Percentiles rank a stretch among this genome's conserved stretches.
phyloP scores from a whole-genome alignment of 1,140 invertebrate species.

The Heliconius himera region DNA sequence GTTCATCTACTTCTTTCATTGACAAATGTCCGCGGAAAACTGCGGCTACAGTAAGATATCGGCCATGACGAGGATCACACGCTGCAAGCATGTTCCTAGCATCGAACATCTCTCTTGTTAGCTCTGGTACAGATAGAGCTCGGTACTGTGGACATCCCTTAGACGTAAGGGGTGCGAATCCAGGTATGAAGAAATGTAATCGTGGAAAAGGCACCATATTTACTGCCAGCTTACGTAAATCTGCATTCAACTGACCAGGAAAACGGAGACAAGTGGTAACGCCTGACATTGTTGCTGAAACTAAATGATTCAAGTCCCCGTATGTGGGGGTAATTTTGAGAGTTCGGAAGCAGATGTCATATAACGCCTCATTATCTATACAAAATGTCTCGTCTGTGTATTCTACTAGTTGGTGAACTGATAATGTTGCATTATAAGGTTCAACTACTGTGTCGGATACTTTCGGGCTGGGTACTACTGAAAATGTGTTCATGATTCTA shows the following conservation, averaged over 20 bases:
- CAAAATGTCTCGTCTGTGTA: slow-evolving; percentile 7
- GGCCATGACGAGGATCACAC: not conserved
- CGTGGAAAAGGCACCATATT: slow-evolving; percentile 5
- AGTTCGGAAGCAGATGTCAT: not conserved
- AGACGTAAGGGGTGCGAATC: slow-evolving; percentile 7
- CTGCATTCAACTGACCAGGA: not conserved
- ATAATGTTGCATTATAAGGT: slow-evolving; percentile 1
- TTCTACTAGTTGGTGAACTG: not conserved
- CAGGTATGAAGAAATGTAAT: slow-evolving; percentile 3
- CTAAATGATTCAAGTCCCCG: slow-evolving; percentile 6
- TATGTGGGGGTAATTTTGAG: slow-evolving; percentile 1
- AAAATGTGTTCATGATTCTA: slow-evolving; percentile 13
- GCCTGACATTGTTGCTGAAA: slow-evolving; percentile 5
- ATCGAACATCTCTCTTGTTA: not conserved
- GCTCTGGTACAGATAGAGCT: slow-evolving; percentile 5
- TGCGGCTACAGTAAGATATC: not conserved
- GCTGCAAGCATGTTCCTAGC: slow-evolving; percentile 1
- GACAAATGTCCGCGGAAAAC: slow-evolving; percentile 2
- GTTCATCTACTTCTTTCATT: slow-evolving; percentile 14
- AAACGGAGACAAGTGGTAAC: slow-evolving; percentile 6
- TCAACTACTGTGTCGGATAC: slow-evolving; percentile 3
- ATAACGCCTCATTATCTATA: slow-evolving; percentile 10
- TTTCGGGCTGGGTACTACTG: not conserved
- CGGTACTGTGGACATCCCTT: slow-evolving; percentile 1
- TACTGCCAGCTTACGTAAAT: slow-evolving; percentile 2